These are phyloP conservation scores for Pediacus dermestoides DNA, from an alignment of 2,888 invertebrate genomes.

Conservation along the genomic window DNA sequence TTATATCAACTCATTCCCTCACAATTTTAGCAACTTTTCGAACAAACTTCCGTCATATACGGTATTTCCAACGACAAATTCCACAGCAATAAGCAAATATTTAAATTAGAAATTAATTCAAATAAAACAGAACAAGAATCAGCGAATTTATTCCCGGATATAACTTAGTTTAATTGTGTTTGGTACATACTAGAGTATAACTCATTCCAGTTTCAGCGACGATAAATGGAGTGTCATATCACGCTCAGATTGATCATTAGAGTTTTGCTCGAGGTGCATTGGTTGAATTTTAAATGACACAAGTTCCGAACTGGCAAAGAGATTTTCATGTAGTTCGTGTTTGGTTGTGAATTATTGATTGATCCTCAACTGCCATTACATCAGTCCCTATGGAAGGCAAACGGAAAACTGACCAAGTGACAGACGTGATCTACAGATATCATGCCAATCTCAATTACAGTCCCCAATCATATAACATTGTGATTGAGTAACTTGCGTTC, in stretches of 20 bases:
- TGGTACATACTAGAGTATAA: no score
- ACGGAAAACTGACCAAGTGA: conserved; percentile 19
- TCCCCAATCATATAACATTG: conserved; percentile 21
- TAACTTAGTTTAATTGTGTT: no score
- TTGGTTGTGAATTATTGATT: conserved; percentile 22
- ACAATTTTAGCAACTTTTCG: no score
- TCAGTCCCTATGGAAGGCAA: conserved; percentile 21
- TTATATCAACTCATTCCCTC: no score
- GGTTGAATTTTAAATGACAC: conserved; percentile 1
- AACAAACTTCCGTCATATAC: no score
- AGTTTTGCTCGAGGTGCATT: not conserved
- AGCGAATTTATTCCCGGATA: no score
- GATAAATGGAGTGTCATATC: not conserved
- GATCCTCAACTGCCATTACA: conserved; percentile 22
- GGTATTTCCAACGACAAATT: no score
- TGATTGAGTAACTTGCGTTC: conserved; percentile 7
- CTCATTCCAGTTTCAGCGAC: no score
- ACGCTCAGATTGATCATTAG: not conserved
- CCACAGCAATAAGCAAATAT: no score
- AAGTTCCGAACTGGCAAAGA: not conserved
- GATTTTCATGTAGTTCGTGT: conserved; percentile 11
- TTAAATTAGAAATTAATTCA: no score
- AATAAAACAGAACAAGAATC: no score
- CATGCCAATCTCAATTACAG: conserved; percentile 28
- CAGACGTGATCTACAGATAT: conserved; percentile 25